phyloP scores from a whole-genome alignment of 2,888 invertebrate species.

The Cerastis leucographa region DNA sequence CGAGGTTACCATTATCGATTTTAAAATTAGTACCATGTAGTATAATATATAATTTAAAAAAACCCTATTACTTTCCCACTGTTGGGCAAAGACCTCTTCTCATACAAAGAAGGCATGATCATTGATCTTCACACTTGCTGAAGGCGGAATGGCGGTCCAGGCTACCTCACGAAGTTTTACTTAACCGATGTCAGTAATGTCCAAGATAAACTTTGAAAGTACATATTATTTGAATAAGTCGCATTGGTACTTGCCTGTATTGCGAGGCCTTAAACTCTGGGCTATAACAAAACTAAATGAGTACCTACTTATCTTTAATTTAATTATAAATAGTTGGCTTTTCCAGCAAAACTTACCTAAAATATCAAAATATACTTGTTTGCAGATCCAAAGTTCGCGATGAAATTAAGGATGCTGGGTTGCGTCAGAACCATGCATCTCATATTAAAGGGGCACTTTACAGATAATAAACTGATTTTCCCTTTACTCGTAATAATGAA shows the following conservation, averaged over 20 bases:
- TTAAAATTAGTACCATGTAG: slow-evolving; percentile 26
- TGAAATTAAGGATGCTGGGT: slow-evolving; percentile 91
- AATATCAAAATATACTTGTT: slow-evolving; percentile 52
- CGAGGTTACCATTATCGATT: slow-evolving; percentile 81
- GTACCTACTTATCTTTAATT: background rate
- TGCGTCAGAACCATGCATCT: slow-evolving; percentile 91
- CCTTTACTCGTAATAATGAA: slow-evolving; percentile 91
- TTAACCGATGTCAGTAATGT: background rate
- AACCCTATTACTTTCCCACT: background rate
- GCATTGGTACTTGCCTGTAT: background rate
- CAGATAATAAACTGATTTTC: slow-evolving; percentile 90
- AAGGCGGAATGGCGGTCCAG: background rate
- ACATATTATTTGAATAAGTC: background rate
- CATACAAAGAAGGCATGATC: background rate
- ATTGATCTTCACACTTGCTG: background rate
- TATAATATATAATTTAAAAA: background rate
- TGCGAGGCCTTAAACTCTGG: background rate
- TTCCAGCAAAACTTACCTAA: slow-evolving; percentile 6
- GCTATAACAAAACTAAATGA: background rate
- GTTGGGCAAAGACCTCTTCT: background rate
- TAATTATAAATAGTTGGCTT: background rate
- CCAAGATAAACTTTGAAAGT: background rate
- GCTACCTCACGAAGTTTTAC: background rate
- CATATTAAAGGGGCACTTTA: slow-evolving; percentile 91
- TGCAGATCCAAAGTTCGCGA: slow-evolving; percentile 92